Percentiles rank a stretch among this genome's conserved stretches.
These are phyloP conservation scores for Lepisosteus osseus DNA, from an alignment of 2,113 vertebrate species.

Conservation along the genomic window DNA sequence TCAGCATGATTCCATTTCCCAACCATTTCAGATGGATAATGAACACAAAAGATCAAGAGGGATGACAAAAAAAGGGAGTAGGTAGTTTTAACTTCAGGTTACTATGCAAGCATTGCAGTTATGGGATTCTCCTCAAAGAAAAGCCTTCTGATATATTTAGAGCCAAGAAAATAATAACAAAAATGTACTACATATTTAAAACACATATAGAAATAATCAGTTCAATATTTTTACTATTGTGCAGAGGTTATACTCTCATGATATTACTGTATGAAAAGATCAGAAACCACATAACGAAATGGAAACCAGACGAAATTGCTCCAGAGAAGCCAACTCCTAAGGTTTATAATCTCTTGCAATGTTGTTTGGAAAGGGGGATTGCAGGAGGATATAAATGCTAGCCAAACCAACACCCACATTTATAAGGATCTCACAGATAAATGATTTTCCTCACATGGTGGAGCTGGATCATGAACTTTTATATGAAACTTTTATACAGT, in stretches of 20 bases:
- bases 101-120: too few species aligned
- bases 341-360: constrained; percentile 23
- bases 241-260: constrained; percentile 1
- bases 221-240: constrained; percentile 10
- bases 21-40: too few species aligned
- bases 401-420: constrained; percentile 25
- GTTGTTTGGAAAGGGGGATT: constrained; percentile 15
- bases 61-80: too few species aligned
- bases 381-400: neutral
- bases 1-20: too few species aligned
- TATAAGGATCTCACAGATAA: constrained; percentile 11
- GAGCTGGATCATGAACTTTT: neutral
- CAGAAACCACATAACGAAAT: neutral
- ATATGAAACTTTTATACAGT: constrained; percentile 11
- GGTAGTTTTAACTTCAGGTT: too few species aligned
- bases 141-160: too few species aligned
- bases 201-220: neutral
- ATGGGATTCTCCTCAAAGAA: too few species aligned
- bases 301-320: neutral
- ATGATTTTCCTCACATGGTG: constrained; percentile 23
- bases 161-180: too few species aligned
- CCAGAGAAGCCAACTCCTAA: neutral
- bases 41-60: too few species aligned
- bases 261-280: neutral
- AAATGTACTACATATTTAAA: neutral